Base-by-base conservation (phyloP, 2,113 vertebrate genomes). In the Drymodes brunneopygia region DNA sequence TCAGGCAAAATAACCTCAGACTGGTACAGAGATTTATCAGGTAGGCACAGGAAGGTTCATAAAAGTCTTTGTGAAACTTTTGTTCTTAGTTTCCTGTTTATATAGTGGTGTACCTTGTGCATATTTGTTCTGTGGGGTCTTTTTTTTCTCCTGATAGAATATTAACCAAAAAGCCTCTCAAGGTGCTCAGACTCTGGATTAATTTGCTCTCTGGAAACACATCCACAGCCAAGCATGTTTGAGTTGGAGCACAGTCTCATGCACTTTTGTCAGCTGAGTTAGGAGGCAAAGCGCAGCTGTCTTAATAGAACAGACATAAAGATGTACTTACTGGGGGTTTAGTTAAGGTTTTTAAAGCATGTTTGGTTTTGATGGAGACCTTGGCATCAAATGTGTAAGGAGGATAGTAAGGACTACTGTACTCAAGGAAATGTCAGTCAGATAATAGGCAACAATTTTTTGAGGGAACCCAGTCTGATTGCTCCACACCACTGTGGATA, bases 1-100 rank as follows among this genome's bases (percentile, higher is more conserved):
- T 9, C 45, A 51, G 44, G 50, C 27, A 61, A 15, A 64, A 4
- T 15, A 33, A 12, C 0, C 0, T 80, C 57, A 54, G 33, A 57
- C 28, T 28, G 29, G 33, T 67, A 17, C 17, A 38, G 13, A 51
- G 14, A 33, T 54, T 29, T 45, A 33, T 51, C 36, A 47, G 25
- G 36, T 44, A 51, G 67, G 53, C 38, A 47, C 9, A 60, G 24
- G 8, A 51, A 61, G 19, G 24, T 64, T 64, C 58, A n/a, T 22
- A 33, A 60, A 53, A 12, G 8, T 33, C 16, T 79, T 53, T 65
- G 29, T 33, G 53, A 64, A 77, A 45, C 14, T 60, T 54, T n/a
- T 54, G 18, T 48, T 80, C 28, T n/a, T 20, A 8, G 22, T 72
- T 89, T 91, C 67, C 58, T 67, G 17, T 45, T 83, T 60, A 72